Percentiles rank a stretch among this genome's conserved stretches.
phyloP scores from a whole-genome alignment of 92 coral and sea anemone species.

The Muricea muricata region DNA sequence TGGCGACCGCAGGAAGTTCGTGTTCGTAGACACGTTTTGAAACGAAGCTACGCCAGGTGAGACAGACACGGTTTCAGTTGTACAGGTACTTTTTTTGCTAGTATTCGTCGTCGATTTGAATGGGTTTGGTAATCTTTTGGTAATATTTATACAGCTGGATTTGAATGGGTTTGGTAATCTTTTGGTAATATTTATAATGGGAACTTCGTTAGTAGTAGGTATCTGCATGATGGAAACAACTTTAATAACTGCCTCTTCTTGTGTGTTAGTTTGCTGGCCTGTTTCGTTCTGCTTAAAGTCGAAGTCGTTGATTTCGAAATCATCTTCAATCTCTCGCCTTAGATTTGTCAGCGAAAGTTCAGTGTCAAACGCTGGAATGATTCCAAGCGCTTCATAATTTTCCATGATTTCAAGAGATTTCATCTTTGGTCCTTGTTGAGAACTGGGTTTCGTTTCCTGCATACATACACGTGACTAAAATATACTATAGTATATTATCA shows the following conservation, averaged over 20 bases:
- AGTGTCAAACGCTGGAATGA: conserved; percentile 31
- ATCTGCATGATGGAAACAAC: not conserved
- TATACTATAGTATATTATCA: too few relatives aligned
- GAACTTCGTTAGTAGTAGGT: not conserved
- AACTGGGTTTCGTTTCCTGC: too few relatives aligned
- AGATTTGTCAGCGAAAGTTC: conserved; percentile 10
- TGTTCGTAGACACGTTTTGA: not conserved
- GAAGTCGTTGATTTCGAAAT: not conserved
- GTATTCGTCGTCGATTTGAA: not conserved
- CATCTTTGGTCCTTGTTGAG: too few relatives aligned
- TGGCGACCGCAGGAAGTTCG: conserved; percentile 8
- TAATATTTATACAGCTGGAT: not conserved
- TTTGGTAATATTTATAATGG: not conserved
- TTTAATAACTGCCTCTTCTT: not conserved
- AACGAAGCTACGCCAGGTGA: not conserved
- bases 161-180: not conserved
- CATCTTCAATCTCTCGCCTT: conserved; percentile 14
- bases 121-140: not conserved
- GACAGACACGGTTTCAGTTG: not conserved
- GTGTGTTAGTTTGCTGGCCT: not conserved
- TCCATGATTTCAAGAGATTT: conserved; percentile 4
- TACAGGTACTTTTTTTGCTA: too few relatives aligned
- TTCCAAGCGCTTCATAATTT: not conserved
- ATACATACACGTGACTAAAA: too few relatives aligned
- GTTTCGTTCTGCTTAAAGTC: not conserved